Conservation (phyloP, 2,797 vertebrate genomes). For the Varecia variegata region DNA sequence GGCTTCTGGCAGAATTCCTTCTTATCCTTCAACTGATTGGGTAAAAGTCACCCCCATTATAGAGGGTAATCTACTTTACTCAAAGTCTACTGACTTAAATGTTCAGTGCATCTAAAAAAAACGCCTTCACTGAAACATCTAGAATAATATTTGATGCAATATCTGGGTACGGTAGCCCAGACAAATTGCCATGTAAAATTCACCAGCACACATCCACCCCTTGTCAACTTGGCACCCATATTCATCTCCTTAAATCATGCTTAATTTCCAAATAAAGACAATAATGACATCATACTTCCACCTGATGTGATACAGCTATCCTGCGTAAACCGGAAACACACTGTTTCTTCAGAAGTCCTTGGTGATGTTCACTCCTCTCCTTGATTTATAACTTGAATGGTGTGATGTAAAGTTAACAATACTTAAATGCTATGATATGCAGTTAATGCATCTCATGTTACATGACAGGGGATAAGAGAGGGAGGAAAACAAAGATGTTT, state of each 20-base stretch:
- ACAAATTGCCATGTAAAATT: background rate
- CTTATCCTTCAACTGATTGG: background rate
- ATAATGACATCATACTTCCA: background rate
- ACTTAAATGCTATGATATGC: no score
- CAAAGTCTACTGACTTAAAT: background rate
- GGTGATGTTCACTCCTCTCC: background rate
- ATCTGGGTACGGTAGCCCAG: background rate
- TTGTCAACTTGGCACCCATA: background rate
- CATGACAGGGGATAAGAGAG: background rate
- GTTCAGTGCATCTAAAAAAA: background rate
- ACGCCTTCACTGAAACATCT: background rate
- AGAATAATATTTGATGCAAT: background rate
- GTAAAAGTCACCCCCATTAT: background rate
- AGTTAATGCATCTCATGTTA: no score
- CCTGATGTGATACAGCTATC: rapidly evolving
- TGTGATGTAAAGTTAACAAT: background rate
- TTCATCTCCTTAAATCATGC: background rate
- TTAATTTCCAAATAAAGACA: background rate
- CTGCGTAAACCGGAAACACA: background rate
- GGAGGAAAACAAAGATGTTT: background rate
- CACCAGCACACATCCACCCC: background rate
- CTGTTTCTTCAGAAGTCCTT: background rate
- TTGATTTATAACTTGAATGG: background rate
- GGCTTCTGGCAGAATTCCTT: background rate
- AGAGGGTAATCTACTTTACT: background rate